Conservation (phyloP, 1,140 invertebrate species). For the Bombus pascuorum region DNA sequence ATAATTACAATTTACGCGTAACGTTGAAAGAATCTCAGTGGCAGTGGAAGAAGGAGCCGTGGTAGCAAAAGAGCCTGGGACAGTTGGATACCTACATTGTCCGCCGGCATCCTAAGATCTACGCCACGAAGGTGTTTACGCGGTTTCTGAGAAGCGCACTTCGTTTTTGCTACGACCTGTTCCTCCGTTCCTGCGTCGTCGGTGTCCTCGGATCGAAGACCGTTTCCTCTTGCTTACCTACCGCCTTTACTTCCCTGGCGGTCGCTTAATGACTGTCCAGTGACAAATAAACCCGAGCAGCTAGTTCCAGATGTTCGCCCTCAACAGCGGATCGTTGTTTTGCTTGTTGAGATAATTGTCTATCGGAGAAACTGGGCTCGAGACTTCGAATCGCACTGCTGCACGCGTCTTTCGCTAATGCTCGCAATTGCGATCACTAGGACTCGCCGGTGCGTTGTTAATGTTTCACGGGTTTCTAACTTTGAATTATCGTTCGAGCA, state of each 20-base stretch:
- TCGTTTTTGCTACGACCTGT: constrained; percentile 66
- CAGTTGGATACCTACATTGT: constrained; percentile 64
- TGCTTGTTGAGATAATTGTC: constrained; percentile 73
- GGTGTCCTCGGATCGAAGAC: constrained; percentile 48
- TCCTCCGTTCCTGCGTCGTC: constrained; percentile 50
- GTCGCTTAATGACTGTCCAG: constrained; percentile 70
- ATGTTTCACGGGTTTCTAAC: too few relatives aligned
- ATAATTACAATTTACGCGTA: constrained; percentile 66
- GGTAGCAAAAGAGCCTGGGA: constrained; percentile 48
- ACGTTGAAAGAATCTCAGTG: constrained; percentile 24
- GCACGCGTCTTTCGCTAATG: too few relatives aligned
- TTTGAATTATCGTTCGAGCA: too few relatives aligned
- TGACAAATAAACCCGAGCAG: constrained; percentile 72
- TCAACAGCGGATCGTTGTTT: constrained; percentile 52
- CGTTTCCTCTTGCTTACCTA: constrained; percentile 63
- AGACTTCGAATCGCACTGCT: background rate
- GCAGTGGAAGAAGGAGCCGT: constrained; percentile 40
- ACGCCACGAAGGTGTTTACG: constrained; percentile 67
- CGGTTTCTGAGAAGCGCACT: constrained; percentile 69
- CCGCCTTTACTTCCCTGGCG: constrained; percentile 54
- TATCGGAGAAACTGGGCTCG: constrained; percentile 59
- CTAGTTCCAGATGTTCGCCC: constrained; percentile 62
- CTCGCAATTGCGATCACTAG: too few relatives aligned
- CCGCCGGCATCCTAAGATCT: constrained; percentile 68
- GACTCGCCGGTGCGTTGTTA: too few relatives aligned